Evolutionary conservation across 2,113 vertebrate genomes (phyloP), one percentile per base, ranked within the genome.

Genomic region (Eira barbara): DNA sequence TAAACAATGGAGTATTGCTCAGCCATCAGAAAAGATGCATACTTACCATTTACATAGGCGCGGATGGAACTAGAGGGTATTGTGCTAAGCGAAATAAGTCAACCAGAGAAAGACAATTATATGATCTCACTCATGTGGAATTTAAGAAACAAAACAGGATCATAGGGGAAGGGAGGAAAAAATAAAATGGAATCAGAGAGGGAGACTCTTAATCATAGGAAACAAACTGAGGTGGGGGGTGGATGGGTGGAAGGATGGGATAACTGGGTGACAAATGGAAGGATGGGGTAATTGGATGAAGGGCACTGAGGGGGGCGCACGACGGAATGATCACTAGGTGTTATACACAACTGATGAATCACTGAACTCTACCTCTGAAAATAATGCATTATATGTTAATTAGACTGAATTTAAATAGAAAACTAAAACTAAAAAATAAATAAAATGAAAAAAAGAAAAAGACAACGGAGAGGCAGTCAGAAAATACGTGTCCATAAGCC

Each of bases 401-500:
- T 65, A 34, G 31, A 34, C 34, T n/a, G 65, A 67, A 67, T 67
- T 67, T 34, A n/a, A 67, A 67, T 67, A n/a, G 34, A 67, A 67
- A 34, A 34, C 17, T 67, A 67, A 67, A 69, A 67, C 18, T 18
- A n/a, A 67, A 65, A 65, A 65, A 31, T 31, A 65, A 65, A 15
- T 65, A 15, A 31, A n/a, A 17, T 42, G 45, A 89, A 18, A 49
- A 61, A n/a, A 17, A 49, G 45, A 89, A 18, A 49, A 61, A 81
- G 39, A n/a, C 18, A 61, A 11, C 4, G 57, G 92, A 52, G 39
- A 71, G 25, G 34, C 27, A 4, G 31, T 20, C 78, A 36, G 27
- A 36, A 69, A 9, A 29, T 4, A 7, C 1, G 0, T 34, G 27
- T 27, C 45, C 11, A n/a, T n/a, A 1, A 42, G 69, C 34, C 45